phyloP scores from a whole-genome alignment of 2,888 invertebrate genomes.

The Acanthococcus lagerstroemiae region DNA sequence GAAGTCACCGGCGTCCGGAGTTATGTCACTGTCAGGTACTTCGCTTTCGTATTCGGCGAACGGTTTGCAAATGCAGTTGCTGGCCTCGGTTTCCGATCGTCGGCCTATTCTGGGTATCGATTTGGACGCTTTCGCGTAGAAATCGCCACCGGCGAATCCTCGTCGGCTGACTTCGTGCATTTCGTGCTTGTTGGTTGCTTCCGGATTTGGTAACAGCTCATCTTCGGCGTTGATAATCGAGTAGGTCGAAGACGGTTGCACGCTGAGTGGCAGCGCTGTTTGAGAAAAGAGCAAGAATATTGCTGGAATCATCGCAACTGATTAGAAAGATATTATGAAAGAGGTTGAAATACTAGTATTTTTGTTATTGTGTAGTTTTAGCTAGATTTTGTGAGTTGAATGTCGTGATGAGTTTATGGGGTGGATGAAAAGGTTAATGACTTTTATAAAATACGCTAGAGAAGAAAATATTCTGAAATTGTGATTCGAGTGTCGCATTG shows the following conservation, averaged over 20 bases:
- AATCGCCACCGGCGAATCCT: slow-evolving; percentile 32
- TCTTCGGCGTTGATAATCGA: slow-evolving; percentile 13
- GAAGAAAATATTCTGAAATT: no score
- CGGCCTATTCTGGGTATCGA: slow-evolving; percentile 32
- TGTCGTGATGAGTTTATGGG: no score
- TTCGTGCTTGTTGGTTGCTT: neutral
- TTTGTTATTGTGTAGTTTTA: no score
- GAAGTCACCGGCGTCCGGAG: no score
- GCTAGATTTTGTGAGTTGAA: no score
- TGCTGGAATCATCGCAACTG: no score
- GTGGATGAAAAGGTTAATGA: no score
- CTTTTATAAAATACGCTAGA: no score
- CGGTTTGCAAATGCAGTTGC: neutral
- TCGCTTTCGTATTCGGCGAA: neutral
- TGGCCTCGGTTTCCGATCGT: neutral
- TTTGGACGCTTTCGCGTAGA: slow-evolving; percentile 32
- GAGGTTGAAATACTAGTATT: no score
- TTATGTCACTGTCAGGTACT: neutral
- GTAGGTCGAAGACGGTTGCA: neutral
- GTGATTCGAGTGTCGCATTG: no score
- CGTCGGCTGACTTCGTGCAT: slow-evolving; percentile 20
- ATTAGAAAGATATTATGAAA: no score
- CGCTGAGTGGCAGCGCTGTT: neutral
- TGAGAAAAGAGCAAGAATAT: neutral
- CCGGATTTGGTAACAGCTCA: slow-evolving; percentile 4